Conservation (phyloP, 1,140 invertebrate genomes). For the Drosophila sp. region DNA sequence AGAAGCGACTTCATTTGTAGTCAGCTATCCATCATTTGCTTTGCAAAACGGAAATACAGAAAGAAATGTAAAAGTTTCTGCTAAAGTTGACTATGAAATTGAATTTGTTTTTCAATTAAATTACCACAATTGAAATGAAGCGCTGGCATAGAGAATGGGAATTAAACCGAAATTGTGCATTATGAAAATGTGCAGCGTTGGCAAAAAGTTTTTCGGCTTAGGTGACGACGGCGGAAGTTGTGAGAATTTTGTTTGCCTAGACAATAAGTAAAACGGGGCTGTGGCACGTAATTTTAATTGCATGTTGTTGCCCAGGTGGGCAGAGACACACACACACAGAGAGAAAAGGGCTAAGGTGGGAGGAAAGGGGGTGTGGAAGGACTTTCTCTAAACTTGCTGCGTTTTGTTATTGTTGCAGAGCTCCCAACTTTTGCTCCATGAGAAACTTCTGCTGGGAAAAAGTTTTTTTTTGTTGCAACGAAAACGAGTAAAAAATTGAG, state of each 20-base stretch:
- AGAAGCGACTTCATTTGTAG: neutral
- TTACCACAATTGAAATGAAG: constrained; percentile 49
- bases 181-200: constrained; percentile 55
- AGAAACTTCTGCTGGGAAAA: constrained; percentile 50
- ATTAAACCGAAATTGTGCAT: constrained; percentile 48
- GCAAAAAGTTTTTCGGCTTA: constrained; percentile 36
- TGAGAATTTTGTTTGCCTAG: constrained; percentile 48
- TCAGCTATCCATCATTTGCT: constrained; percentile 6
- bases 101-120: constrained; percentile 76
- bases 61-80: constrained; percentile 29
- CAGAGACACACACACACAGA: neutral
- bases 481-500: constrained; percentile 22
- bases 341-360: neutral
- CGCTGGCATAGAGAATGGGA: neutral
- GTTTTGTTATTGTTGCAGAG: constrained; percentile 71
- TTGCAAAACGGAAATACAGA: neutral
- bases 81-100: constrained; percentile 49
- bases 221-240: constrained; percentile 29
- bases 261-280: constrained; percentile 38
- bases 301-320: constrained; percentile 53
- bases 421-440: constrained; percentile 14
- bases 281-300: constrained; percentile 59
- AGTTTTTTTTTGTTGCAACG: constrained; percentile 31
- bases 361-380: neutral
- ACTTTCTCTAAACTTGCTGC: constrained; percentile 60